A percentile compares a stretch with the other conserved stretches of the same genome.
These are phyloP conservation scores for Cirrhinus molitorella DNA, from an alignment of 2,797 vertebrate genomes.

Conservation along the genomic window DNA sequence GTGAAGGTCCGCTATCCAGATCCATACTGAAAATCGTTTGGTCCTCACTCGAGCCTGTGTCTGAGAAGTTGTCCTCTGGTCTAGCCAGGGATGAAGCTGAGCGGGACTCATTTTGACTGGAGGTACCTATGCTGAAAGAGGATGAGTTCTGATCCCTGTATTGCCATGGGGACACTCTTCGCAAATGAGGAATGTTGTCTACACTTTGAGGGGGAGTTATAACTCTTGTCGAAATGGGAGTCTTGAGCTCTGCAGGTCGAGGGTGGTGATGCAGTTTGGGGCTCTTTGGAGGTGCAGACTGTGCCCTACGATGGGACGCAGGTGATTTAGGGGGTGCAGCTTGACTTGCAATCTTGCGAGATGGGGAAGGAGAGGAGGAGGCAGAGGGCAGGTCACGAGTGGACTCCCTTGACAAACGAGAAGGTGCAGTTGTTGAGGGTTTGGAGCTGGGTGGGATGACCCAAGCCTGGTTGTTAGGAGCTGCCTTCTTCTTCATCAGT, in stretches of 20 bases:
- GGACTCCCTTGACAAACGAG: constrained; percentile 75
- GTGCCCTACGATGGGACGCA: constrained; percentile 75
- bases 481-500: constrained; percentile 81
- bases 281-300: constrained; percentile 86
- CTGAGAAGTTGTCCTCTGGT: constrained; percentile 70
- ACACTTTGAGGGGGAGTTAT: constrained; percentile 85
- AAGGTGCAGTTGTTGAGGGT: constrained; percentile 58
- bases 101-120: constrained; percentile 70
- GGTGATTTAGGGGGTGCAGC: constrained; percentile 78
- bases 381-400: constrained; percentile 74
- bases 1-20: constrained; percentile 69
- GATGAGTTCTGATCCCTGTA: constrained; percentile 86
- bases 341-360: constrained; percentile 74
- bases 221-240: constrained; percentile 81
- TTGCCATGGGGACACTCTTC: constrained; percentile 85
- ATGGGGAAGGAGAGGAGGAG: constrained; percentile 83
- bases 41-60: constrained; percentile 74
- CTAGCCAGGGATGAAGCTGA: constrained; percentile 69
- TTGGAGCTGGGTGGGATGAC: constrained; percentile 83
- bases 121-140: constrained; percentile 84
- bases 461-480: constrained; percentile 78
- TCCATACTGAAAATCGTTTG: constrained; percentile 79
- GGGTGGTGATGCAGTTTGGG: constrained; percentile 79
- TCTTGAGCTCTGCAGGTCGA: constrained; percentile 79
- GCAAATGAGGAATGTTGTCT: constrained; percentile 88